Evolutionary conservation across 2,797 vertebrate species (phyloP).

Genomic region (Channallabes apus): DNA sequence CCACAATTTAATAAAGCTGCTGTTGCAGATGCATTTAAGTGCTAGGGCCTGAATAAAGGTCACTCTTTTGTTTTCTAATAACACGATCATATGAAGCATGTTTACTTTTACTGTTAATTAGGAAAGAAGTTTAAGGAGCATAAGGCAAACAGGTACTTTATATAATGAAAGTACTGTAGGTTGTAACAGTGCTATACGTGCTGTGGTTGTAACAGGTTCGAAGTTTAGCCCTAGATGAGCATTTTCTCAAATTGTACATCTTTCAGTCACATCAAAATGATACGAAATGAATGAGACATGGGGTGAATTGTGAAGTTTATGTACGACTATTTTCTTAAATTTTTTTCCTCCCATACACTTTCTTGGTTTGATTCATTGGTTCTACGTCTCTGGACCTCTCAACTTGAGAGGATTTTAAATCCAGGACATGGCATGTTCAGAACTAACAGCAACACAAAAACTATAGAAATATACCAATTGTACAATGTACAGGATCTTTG

Average conservation of each 20-base stretch:
- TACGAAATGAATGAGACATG: neutral
- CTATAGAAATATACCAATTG: neutral
- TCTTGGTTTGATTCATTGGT: neutral
- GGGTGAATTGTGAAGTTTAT: neutral
- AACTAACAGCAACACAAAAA: neutral
- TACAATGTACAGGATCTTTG: neutral
- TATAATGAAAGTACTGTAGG: too few species aligned
- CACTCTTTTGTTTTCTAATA: neutral
- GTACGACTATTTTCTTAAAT: neutral
- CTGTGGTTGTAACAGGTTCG: neutral
- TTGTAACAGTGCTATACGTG: too few species aligned
- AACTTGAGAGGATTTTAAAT: neutral
- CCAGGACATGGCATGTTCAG: neutral
- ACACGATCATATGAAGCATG: neutral
- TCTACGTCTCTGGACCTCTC: neutral
- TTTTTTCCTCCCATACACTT: neutral
- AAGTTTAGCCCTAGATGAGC: neutral
- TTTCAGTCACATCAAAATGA: neutral
- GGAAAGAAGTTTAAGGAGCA: neutral
- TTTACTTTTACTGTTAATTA: too few species aligned
- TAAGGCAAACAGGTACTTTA: neutral
- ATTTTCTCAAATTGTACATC: neutral
- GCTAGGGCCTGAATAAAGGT: neutral
- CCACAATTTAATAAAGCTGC: neutral
- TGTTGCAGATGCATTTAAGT: neutral